Percentiles rank a stretch among this genome's conserved stretches.
Conservation (phyloP, 2,888 invertebrate genomes). For the Gryllus longicercus region DNA sequence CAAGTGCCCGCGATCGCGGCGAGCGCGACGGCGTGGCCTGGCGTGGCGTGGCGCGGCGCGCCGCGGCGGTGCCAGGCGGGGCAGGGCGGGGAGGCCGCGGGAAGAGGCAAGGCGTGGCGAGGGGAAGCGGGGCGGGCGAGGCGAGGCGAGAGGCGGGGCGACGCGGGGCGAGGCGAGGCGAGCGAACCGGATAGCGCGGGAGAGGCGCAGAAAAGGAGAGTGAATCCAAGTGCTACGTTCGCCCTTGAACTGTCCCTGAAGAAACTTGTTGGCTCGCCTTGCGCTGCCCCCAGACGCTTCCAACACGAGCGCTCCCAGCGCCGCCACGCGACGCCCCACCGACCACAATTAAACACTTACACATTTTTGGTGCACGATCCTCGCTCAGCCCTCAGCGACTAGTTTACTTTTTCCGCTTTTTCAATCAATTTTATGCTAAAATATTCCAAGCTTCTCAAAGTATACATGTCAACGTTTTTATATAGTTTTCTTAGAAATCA, state of each 20-base stretch:
- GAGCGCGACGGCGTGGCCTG: too few species aligned
- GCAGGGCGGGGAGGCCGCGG: too few species aligned
- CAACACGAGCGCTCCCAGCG: conserved; percentile 20
- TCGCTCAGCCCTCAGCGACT: background rate
- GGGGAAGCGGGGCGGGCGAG: background rate
- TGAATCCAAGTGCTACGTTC: conserved; percentile 30
- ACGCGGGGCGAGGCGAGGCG: background rate
- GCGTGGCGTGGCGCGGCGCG: too few species aligned
- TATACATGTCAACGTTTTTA: too few species aligned
- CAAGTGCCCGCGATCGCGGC: too few species aligned
- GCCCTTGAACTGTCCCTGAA: conserved; percentile 34
- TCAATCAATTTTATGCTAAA: too few species aligned
- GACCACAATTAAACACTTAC: background rate
- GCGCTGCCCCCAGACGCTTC: conserved; percentile 22
- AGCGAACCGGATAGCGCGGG: conserved; percentile 20
- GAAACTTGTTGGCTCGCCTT: conserved; percentile 27
- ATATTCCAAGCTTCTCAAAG: too few species aligned
- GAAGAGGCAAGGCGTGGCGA: too few species aligned
- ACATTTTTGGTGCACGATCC: background rate
- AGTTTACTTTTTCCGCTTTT: too few species aligned
- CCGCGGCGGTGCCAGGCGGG: too few species aligned
- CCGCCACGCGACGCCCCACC: conserved; percentile 19
- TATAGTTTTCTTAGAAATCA: too few species aligned
- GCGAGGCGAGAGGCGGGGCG: background rate
- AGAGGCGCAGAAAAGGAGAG: conserved; percentile 20